Conservation (phyloP, 2,113 vertebrate genomes). For the Meles meles region DNA sequence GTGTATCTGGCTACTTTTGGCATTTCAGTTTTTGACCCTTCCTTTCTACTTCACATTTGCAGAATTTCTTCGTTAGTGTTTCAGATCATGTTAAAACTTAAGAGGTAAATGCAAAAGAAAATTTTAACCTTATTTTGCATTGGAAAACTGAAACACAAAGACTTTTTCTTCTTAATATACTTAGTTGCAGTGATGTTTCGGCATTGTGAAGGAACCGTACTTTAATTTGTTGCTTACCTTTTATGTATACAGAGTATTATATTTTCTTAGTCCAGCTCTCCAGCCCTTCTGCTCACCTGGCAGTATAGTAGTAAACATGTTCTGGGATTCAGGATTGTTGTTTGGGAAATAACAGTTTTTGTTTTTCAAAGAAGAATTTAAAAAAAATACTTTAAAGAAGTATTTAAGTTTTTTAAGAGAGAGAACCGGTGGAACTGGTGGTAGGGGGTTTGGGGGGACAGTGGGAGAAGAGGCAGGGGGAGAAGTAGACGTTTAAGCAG, state of each 20-base stretch:
- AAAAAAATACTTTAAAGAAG: not conserved
- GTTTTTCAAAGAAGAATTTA: not conserved
- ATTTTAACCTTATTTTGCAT: not conserved
- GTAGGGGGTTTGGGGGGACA: too few species aligned
- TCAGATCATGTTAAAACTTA: not conserved
- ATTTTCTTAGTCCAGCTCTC: not conserved
- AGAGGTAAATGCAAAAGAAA: not conserved
- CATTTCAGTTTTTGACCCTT: slow-evolving; percentile 13
- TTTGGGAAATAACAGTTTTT: not conserved
- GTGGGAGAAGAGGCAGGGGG: not conserved
- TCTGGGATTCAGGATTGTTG: not conserved
- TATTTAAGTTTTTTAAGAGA: not conserved
- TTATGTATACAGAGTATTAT: not conserved
- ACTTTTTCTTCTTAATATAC: not conserved
- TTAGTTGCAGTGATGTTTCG: not conserved
- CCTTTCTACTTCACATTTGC: not conserved
- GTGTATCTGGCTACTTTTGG: not conserved
- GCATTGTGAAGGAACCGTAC: not conserved
- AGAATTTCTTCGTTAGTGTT: slow-evolving; percentile 20
- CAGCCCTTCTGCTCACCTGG: not conserved
- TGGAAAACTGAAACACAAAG: not conserved
- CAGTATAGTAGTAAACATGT: not conserved
- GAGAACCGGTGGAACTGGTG: not conserved
- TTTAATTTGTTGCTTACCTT: not conserved
- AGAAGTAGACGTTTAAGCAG: not conserved